Percentiles rank a stretch among this genome's conserved stretches.
These are phyloP conservation scores for Sminthurinus signatus DNA, from an alignment of 1,140 invertebrate species.

Conservation along the genomic window DNA sequence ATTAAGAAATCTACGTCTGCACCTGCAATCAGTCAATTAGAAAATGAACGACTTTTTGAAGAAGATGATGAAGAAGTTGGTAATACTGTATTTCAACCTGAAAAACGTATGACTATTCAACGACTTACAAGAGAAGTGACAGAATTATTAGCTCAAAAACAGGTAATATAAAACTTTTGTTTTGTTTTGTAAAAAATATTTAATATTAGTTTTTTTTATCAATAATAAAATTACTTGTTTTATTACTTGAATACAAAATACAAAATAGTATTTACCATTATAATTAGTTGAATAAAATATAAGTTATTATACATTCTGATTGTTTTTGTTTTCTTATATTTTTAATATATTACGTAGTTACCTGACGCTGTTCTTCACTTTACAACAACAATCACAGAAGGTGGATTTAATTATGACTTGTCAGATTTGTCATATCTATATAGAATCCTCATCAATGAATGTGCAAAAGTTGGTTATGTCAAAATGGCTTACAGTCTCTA, in stretches of 20 bases:
- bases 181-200: neutral
- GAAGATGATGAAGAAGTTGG: neutral
- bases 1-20: neutral
- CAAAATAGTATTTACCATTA: neutral
- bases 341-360: conserved; percentile 12
- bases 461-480: conserved; percentile 70
- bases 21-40: neutral
- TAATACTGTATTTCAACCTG: neutral
- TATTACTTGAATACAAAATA: neutral
- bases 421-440: conserved; percentile 56
- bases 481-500: conserved; percentile 76
- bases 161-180: neutral
- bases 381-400: conserved; percentile 19
- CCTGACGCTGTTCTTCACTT: conserved; percentile 29
- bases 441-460: conserved; percentile 69
- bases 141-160: neutral
- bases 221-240: neutral
- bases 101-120: neutral
- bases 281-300: neutral
- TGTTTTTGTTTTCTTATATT: neutral
- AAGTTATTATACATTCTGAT: neutral
- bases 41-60: neutral
- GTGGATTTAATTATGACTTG: conserved; percentile 25
- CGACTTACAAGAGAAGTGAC: neutral
- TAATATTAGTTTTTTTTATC: neutral